Percentiles rank a stretch among this genome's conserved stretches.
Evolutionary conservation across 2,888 invertebrate species (phyloP).

Genomic region (Rhingia campestris): DNA sequence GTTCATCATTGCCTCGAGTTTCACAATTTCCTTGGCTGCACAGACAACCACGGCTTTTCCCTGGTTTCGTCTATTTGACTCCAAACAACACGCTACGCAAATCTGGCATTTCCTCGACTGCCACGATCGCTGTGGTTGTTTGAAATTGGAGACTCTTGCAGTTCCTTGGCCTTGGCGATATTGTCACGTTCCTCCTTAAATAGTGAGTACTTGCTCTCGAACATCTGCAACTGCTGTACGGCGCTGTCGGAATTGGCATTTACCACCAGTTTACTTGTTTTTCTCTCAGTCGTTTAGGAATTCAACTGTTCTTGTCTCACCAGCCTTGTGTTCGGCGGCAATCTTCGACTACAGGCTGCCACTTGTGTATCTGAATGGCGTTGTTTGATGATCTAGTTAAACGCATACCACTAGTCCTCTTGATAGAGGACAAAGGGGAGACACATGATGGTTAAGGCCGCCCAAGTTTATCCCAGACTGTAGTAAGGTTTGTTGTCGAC

Average conservation of each 20-base stretch:
- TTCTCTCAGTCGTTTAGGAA: slow-evolving; percentile 98
- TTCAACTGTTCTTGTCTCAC: slow-evolving; percentile 96
- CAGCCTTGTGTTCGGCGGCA: slow-evolving; percentile 98
- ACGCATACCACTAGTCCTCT: slow-evolving; percentile 99
- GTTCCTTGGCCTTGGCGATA: slow-evolving; percentile 98
- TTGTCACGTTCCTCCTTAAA: slow-evolving; percentile 99
- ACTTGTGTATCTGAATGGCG: slow-evolving; percentile 97
- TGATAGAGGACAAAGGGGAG: slow-evolving; percentile 96
- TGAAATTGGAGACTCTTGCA: slow-evolving; percentile 90
- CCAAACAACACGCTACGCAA: slow-evolving; percentile 99
- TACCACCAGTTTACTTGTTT: slow-evolving; percentile 97
- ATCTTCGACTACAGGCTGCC: slow-evolving; percentile 99
- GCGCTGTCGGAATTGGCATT: slow-evolving; percentile 96
- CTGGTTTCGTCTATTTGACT: slow-evolving; percentile 98
- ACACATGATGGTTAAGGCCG: slow-evolving; percentile 99
- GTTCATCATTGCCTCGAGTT: slow-evolving; percentile 95
- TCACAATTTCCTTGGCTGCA: slow-evolving; percentile 98
- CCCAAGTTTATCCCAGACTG: slow-evolving; percentile 96
- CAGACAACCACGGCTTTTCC: slow-evolving; percentile 98
- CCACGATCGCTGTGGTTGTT: slow-evolving; percentile 89
- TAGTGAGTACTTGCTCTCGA: slow-evolving; percentile 96
- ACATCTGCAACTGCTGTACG: slow-evolving; percentile 92
- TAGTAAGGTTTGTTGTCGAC: slow-evolving; percentile 93
- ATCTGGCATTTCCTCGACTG: slow-evolving; percentile 98
- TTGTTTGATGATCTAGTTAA: slow-evolving; percentile 99